Conservation (phyloP, 2,888 invertebrate species). For the Harmothoe impar region DNA sequence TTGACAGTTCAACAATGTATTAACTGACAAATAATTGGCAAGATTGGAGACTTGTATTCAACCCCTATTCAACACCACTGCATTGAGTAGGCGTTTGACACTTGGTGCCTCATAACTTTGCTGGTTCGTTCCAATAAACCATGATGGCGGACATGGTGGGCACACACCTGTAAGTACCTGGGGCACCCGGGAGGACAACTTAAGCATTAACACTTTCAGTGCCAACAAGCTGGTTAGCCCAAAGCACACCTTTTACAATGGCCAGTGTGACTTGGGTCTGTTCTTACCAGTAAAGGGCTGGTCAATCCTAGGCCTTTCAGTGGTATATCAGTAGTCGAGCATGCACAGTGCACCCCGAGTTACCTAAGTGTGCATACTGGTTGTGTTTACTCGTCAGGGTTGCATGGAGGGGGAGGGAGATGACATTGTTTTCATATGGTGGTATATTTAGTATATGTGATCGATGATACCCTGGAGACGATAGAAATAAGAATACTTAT, state of each 20-base stretch:
- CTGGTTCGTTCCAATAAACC: background rate
- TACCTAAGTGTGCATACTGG: background rate
- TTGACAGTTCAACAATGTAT: too few relatives aligned
- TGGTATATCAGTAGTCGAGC: background rate
- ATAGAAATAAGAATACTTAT: background rate
- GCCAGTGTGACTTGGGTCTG: background rate
- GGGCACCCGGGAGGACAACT: background rate
- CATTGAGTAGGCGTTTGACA: background rate
- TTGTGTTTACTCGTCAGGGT: background rate
- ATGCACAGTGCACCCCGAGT: background rate
- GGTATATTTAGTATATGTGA: background rate
- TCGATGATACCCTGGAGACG: background rate
- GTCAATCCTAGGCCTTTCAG: background rate
- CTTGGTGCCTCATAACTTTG: background rate
- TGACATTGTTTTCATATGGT: constrained; percentile 1
- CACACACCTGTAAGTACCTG: background rate
- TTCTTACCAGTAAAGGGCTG: background rate
- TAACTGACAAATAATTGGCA: too few relatives aligned
- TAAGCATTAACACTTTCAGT: constrained; percentile 15
- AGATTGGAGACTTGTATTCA: too few relatives aligned
- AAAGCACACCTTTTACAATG: background rate
- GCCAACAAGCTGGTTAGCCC: background rate
- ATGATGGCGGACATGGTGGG: background rate
- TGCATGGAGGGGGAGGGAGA: background rate
- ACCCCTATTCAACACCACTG: too few relatives aligned